These are phyloP conservation scores for Dendrocopos noguchii DNA, from an alignment of 2,113 vertebrate species.

Conservation along the genomic window DNA sequence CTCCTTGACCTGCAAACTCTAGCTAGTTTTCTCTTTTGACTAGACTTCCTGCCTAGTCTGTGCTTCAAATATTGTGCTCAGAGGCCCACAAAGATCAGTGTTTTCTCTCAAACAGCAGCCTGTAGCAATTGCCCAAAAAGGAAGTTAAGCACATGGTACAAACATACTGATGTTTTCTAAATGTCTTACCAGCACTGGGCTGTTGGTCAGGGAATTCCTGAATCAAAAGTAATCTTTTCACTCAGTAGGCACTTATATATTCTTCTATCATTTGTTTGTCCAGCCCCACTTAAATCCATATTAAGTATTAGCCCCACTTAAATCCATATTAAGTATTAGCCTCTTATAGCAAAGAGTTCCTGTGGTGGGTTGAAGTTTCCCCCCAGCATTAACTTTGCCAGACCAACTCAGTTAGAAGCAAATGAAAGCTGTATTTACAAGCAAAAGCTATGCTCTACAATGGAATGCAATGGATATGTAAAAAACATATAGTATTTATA, in stretches of 20 bases:
- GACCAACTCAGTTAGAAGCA: too few relatives aligned
- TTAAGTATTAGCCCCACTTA: not conserved
- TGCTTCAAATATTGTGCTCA: not conserved
- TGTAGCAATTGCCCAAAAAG: not conserved
- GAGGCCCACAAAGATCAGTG: rapidly evolving
- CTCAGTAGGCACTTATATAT: not conserved
- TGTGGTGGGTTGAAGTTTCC: too few relatives aligned
- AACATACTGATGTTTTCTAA: not conserved
- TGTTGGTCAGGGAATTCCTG: not conserved
- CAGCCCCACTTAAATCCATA: not conserved
- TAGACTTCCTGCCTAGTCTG: not conserved
- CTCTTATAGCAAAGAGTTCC: not conserved
- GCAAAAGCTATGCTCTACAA: too few relatives aligned
- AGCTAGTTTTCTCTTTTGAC: not conserved
- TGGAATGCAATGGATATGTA: too few relatives aligned
- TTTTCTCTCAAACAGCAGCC: not conserved
- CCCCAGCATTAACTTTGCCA: too few relatives aligned
- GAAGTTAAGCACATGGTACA: rapidly evolving
- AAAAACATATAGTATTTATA: too few relatives aligned
- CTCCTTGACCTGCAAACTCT: not conserved
- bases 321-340: not conserved
- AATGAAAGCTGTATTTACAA: too few relatives aligned
- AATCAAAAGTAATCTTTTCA: not conserved
- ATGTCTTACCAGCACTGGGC: not conserved
- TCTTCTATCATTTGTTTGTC: not conserved